Percentiles rank a stretch among this genome's conserved stretches.
Evolutionary conservation across 2,888 invertebrate species (phyloP).

Genomic region (Morinoia aosen): DNA sequence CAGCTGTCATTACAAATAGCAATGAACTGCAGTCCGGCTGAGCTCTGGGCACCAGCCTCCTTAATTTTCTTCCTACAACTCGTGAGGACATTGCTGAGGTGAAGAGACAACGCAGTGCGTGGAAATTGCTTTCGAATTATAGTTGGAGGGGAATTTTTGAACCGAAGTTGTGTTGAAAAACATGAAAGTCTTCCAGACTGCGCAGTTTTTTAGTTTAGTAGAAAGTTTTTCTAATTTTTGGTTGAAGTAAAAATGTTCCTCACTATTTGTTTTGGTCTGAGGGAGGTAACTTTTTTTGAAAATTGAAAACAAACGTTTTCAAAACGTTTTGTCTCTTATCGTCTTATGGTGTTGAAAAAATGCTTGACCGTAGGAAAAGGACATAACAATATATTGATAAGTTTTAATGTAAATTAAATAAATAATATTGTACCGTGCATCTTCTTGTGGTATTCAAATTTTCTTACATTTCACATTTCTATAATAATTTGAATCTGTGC

Average conservation of each 20-base stretch:
- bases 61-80: background rate
- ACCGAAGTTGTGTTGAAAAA: background rate
- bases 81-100: background rate
- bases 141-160: background rate
- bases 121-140: background rate
- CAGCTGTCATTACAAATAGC: conserved; percentile 52
- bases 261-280: background rate
- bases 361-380: too few relatives aligned
- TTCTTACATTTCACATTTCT: too few relatives aligned
- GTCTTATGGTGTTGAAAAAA: too few relatives aligned
- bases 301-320: background rate
- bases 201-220: background rate
- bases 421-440: too few relatives aligned
- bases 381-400: too few relatives aligned
- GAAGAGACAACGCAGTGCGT: background rate
- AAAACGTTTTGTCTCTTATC: background rate
- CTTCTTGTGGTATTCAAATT: too few relatives aligned
- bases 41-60: background rate
- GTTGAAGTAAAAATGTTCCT: background rate
- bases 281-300: background rate
- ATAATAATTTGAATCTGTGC: too few relatives aligned
- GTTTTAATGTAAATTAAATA: too few relatives aligned
- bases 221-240: background rate
- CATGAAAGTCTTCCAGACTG: background rate
- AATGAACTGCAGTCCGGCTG: conserved; percentile 39